Evolutionary conservation across 1,140 invertebrate genomes (phyloP).

Genomic region (Drosophila cardini): DNA sequence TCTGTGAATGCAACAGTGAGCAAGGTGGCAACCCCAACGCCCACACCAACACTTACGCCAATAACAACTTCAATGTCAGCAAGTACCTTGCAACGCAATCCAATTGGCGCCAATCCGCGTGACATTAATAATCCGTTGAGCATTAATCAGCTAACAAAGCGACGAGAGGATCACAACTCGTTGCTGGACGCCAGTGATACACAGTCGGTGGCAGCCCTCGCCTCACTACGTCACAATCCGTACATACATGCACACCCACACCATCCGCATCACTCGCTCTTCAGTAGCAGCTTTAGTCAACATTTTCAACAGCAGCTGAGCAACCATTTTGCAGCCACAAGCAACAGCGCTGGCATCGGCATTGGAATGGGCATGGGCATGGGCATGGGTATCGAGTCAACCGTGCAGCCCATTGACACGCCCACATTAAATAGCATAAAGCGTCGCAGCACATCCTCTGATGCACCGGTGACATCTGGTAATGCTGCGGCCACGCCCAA

Average conservation of each 20-base stretch:
- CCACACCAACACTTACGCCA: background rate
- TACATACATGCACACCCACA: constrained; percentile 36
- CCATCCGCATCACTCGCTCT: constrained; percentile 48
- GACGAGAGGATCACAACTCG: constrained; percentile 54
- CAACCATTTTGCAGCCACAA: constrained; percentile 51
- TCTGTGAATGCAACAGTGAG: constrained; percentile 2
- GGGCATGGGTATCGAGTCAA: background rate
- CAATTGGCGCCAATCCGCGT: constrained; percentile 94
- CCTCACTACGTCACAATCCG: constrained; percentile 15
- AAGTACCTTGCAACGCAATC: constrained; percentile 85
- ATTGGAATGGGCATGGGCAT: background rate
- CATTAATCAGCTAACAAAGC: constrained; percentile 92
- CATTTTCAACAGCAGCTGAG: constrained; percentile 73
- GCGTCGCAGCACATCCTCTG: constrained; percentile 46
- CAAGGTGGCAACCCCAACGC: background rate
- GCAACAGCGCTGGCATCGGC: background rate
- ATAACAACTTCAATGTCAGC: background rate
- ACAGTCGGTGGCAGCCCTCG: background rate
- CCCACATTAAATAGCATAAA: constrained; percentile 43
- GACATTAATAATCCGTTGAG: constrained; percentile 96
- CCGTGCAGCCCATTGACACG: constrained; percentile 29
- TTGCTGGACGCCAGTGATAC: constrained; percentile 10
- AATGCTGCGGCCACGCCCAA: constrained; percentile 36
- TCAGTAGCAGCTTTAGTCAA: constrained; percentile 64
- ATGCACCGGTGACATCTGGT: constrained; percentile 34